Base-by-base conservation (phyloP, 2,888 invertebrate species). In the Cryptosula pallasiana region DNA sequence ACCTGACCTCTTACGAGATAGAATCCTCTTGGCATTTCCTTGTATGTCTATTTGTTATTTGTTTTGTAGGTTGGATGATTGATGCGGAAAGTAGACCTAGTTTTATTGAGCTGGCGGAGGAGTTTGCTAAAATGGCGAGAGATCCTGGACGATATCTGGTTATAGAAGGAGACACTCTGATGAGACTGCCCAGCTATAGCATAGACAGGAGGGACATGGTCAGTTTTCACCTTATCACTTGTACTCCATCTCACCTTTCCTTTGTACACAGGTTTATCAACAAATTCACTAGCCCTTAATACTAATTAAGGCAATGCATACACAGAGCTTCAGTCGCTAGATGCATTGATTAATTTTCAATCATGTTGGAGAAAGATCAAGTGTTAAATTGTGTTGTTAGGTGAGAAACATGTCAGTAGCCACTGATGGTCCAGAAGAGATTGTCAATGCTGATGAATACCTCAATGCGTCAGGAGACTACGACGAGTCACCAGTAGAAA, bases 91-190 rank as follows among this genome's bases (percentile, higher is more conserved):
- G 92, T 78, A 88, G 99, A 73, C 98, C 98, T 0, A 91, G 92
- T 2, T 99, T 99, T 85, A 91, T 92, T 79, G 93, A 96, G 81
- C 87, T 99, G 69, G 92, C 93, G 0, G 93, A 94, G 72, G 93
- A 93, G 70, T 98, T 99, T 84, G 91, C 93, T 0, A 95, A 95
- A 83, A 98, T 96, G 91, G 92, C 95, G 0, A 88, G 93, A 72
- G 97, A 98, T 86, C 98, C 99, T 1, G 95, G 95, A 25, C 89
- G 97, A 69, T 99, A 96, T 84, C 88, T 98, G 76, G 94, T 92
- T 71, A 95, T 98, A 79, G 77, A 83, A 82, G 95, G 95, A 5
- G 96, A 97, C 83, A 91, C 91, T 81, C 90, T 94, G 80, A 92
- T 95, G 90, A 89, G 94, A 75, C 88, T 95, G 73, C 93, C 93